phyloP scores from a whole-genome alignment of 2,888 invertebrate species.

The Tenodera sinensis region DNA sequence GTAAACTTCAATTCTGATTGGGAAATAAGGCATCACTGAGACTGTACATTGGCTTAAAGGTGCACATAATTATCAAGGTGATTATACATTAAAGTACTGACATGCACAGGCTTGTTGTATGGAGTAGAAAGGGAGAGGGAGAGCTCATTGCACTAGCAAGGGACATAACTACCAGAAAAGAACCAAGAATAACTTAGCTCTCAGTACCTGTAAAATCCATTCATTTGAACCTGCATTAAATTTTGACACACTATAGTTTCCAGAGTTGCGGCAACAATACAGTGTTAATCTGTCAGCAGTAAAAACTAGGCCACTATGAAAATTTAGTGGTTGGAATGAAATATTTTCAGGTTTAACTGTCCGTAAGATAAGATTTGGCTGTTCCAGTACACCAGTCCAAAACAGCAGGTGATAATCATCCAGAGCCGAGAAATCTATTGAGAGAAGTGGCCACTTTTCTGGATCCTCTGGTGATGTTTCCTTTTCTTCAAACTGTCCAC shows the following conservation, averaged over 20 bases:
- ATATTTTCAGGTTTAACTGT: conserved; percentile 47
- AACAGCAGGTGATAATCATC: conserved; percentile 68
- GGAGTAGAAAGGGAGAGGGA: too few relatives aligned
- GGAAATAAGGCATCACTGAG: too few relatives aligned
- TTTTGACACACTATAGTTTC: conserved; percentile 47
- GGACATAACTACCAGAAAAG: too few relatives aligned
- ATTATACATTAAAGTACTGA: too few relatives aligned
- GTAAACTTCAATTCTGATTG: too few relatives aligned
- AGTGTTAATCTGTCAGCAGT: conserved; percentile 62
- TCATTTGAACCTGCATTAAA: conserved; percentile 38
- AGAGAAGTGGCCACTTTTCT: conserved; percentile 67
- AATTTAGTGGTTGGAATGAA: conserved; percentile 25
- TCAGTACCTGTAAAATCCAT: conserved; percentile 23
- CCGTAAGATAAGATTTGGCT: conserved; percentile 65
- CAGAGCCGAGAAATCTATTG: conserved; percentile 67
- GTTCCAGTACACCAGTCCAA: conserved; percentile 80
- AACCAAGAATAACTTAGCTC: neutral
- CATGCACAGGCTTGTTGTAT: too few relatives aligned
- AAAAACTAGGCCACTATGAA: conserved; percentile 61
- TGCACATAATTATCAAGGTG: too few relatives aligned
- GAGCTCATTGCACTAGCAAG: too few relatives aligned
- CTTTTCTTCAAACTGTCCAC: conserved; percentile 65
- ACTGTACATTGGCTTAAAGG: too few relatives aligned
- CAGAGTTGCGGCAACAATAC: conserved; percentile 66
- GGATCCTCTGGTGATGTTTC: conserved; percentile 57